Evolutionary conservation across 64 coral and sea anemone species (phyloP), one percentile per base, ranked within the genome.

Genomic region (Montipora capricornis): DNA sequence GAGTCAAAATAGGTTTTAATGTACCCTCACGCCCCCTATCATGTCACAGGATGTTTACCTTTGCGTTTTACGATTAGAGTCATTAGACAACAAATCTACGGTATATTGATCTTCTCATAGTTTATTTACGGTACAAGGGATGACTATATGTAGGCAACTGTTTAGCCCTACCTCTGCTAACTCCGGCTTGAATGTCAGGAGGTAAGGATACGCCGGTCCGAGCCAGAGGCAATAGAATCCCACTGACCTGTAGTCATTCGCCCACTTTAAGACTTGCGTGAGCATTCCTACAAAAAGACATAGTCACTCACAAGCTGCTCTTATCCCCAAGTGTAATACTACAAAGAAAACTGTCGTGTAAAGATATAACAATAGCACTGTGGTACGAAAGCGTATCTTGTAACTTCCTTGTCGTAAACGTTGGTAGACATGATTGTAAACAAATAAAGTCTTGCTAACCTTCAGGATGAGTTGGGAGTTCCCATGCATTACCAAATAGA

Each of bases 161-260:
- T 52, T 73, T 47, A 57, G 53, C 53, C 50, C 1, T 71, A 90
- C 89, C 89, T 90, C 89, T 51, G 44, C 12, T 69, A 80, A 47
- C 48, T 81, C 89, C 7, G 89, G 89, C 24, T 80, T 90, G 20
- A 24, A 90, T 51, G 47, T 20, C 10, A 79, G 68, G 2, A 90
- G 10, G 16, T 69, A 90, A 66, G 89, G 89, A 68, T 69, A 6
- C 4, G 69, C 47, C 29, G 89, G 89, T 16, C 89, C 89, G 9
- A 90, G 59, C 89, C 89, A 90, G 24, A 90, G 50, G n/a, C 89
- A 90, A 3, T 70, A 68, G 0, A 90, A 13, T 47, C 89, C 89
- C 0, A 73, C 79, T 15, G 62, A 7, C 19, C 5, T 15, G 59
- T 79, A 68, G 9, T 81, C 89, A 17, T 81, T 81, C 29, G 57